phyloP scores from a whole-genome alignment of 2,113 vertebrate species.

The Psophia crepitans region DNA sequence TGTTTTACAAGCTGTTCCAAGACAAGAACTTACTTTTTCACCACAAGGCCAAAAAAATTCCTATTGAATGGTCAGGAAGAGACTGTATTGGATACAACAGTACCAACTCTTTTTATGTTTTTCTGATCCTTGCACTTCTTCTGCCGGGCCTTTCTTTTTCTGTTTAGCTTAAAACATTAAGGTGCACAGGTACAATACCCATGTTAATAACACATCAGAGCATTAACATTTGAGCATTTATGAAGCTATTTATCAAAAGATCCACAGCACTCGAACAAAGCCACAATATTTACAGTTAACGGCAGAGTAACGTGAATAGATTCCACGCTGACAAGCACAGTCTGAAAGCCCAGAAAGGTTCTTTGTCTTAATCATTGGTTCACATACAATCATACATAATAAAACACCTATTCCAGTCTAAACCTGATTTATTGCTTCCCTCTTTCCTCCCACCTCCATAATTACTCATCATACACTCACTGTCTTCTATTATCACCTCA shows the following conservation, averaged over 20 bases:
- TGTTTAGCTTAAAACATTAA: not conserved
- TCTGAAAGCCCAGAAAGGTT: not conserved
- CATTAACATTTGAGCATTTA: not conserved
- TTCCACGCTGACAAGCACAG: not conserved
- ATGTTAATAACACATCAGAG: not conserved
- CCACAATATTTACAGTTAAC: slow-evolving; percentile 19
- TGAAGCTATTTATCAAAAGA: slow-evolving; percentile 12
- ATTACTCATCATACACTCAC: slow-evolving; percentile 38
- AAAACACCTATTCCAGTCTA: slow-evolving; percentile 39
- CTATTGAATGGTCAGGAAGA: not conserved
- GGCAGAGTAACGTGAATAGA: not conserved
- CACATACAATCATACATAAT: slow-evolving; percentile 31
- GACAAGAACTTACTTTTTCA: not conserved
- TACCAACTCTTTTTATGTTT: not conserved
- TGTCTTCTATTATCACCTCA: slow-evolving; percentile 51
- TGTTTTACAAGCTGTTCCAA: not conserved
- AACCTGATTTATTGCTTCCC: slow-evolving; percentile 33
- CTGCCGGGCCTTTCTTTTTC: not conserved
- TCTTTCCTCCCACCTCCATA: slow-evolving; percentile 25
- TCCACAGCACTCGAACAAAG: not conserved
- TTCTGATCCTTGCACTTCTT: not conserved
- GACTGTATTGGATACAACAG: not conserved
- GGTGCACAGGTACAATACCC: not conserved
- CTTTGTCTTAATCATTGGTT: slow-evolving; percentile 51
- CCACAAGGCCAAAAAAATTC: not conserved